Conservation (phyloP, 2,113 vertebrate genomes). For the Eleginops maclovinus region DNA sequence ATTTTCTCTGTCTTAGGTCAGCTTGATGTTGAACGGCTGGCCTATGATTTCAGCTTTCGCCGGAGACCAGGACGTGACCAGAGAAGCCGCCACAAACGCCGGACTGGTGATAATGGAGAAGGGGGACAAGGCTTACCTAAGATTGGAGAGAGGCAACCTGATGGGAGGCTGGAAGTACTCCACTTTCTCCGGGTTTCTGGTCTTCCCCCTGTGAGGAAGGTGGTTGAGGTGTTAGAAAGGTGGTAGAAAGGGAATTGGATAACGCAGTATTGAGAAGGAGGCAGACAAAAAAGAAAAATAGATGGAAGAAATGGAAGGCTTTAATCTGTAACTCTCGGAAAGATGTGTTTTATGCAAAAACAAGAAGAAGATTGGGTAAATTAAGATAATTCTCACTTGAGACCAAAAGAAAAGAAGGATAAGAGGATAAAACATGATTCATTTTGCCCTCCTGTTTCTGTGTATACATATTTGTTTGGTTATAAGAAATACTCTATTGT, state of each 20-base stretch:
- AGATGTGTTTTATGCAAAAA: conserved; percentile 45
- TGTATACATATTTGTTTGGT: conserved; percentile 41
- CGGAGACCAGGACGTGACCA: conserved; percentile 91
- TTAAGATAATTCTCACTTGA: conserved; percentile 15
- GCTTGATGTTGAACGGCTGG: conserved; percentile 91
- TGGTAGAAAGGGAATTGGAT: conserved; percentile 1
- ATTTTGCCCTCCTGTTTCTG: conserved; percentile 47
- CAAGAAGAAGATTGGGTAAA: conserved; percentile 21
- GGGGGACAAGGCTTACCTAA: conserved; percentile 89
- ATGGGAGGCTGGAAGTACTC: conserved; percentile 93
- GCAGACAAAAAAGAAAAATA: neutral
- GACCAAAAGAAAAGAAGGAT: conserved; percentile 8
- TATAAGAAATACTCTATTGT: conserved; percentile 46
- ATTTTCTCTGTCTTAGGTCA: conserved; percentile 80
- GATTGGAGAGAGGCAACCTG: conserved; percentile 89
- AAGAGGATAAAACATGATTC: neutral
- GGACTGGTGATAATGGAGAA: conserved; percentile 91
- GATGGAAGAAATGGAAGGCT: neutral
- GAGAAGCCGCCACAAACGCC: conserved; percentile 90
- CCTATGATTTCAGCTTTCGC: conserved; percentile 91
- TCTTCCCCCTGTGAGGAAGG: conserved; percentile 87
- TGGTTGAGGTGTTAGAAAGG: neutral
- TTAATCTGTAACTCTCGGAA: conserved; percentile 45
- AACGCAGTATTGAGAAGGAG: neutral
- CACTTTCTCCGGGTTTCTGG: conserved; percentile 91